Evolutionary conservation across 1,140 invertebrate species (phyloP).

Genomic region (Hypsibius dujardini): DNA sequence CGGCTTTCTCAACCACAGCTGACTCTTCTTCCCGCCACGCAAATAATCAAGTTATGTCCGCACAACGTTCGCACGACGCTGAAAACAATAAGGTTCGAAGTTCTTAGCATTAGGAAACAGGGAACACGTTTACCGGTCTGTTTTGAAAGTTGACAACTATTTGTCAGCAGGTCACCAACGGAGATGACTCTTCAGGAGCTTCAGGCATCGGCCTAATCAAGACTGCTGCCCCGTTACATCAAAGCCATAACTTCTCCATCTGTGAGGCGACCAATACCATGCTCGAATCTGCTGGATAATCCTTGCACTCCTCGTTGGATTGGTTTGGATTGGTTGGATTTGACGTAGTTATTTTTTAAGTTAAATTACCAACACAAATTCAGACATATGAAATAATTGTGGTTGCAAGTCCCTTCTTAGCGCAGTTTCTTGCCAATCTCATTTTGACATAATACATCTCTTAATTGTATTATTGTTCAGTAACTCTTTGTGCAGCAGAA

Average conservation of each 20-base stretch:
- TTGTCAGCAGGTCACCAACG: not conserved
- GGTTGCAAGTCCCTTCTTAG: no score
- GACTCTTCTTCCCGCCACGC: not conserved
- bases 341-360: no score
- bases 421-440: no score
- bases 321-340: no score
- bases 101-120: not conserved
- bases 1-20: not conserved
- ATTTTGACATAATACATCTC: no score
- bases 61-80: not conserved
- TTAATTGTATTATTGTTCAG: no score
- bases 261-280: conserved; percentile 2
- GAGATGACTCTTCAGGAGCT: not conserved
- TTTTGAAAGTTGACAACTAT: not conserved
- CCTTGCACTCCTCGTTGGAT: not conserved
- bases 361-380: no score
- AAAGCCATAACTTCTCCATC: not conserved
- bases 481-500: no score
- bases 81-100: not conserved
- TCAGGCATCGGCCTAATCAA: not conserved
- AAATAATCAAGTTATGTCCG: not conserved
- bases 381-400: no score
- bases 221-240: not conserved
- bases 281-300: not conserved
- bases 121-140: not conserved